Percentiles rank a stretch among this genome's conserved stretches.
Evolutionary conservation across 2,797 vertebrate species (phyloP).

Genomic region (Liparis tanakae): DNA sequence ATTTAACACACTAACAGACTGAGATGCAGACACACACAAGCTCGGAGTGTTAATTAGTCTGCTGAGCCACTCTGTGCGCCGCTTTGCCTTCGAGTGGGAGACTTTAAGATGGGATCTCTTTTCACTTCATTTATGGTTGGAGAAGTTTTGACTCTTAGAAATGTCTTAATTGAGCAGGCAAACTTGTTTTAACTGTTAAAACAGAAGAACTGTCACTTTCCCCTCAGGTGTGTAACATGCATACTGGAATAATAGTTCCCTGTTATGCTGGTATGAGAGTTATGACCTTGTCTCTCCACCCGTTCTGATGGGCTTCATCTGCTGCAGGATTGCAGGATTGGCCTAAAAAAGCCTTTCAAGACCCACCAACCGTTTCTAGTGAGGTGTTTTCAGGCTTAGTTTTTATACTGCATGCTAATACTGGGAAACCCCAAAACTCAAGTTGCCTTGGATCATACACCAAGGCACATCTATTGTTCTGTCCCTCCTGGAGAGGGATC

Average conservation of each 20-base stretch:
- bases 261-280: not conserved
- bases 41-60: constrained; percentile 61
- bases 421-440: too few species aligned
- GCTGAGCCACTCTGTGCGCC: constrained; percentile 23
- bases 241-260: not conserved
- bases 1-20: constrained; percentile 53
- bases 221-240: not conserved
- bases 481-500: too few species aligned
- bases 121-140: constrained; percentile 25
- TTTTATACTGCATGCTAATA: too few species aligned
- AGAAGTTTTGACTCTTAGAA: constrained; percentile 14
- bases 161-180: not conserved
- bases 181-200: constrained; percentile 1
- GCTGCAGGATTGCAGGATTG: not conserved
- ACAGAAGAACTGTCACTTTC: not conserved
- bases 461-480: not conserved
- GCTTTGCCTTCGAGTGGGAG: constrained; percentile 24
- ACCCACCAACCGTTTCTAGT: not conserved
- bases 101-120: constrained; percentile 26
- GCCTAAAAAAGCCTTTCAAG: not conserved
- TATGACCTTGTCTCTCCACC: not conserved
- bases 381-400: not conserved
- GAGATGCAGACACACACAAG: constrained; percentile 20
- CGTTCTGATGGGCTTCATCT: not conserved
- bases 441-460: not conserved